A percentile compares a stretch with the other conserved stretches of the same genome.
Evolutionary conservation across 1,140 invertebrate species (phyloP).

Genomic region (Heliothis subflexa): DNA sequence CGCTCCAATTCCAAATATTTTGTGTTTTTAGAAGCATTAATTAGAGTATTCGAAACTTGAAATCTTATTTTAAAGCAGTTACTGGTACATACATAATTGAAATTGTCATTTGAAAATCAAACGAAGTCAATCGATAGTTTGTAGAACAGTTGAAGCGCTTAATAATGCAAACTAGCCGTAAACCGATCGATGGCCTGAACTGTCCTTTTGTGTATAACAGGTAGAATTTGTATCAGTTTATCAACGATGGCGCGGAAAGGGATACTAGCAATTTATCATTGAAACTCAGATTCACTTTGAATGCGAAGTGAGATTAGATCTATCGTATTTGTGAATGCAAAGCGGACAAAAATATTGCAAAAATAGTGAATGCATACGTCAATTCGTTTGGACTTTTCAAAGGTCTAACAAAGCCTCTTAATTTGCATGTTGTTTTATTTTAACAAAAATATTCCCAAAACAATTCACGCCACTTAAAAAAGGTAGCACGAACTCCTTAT

Average conservation of each 20-base stretch:
- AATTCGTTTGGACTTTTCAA: too few relatives aligned
- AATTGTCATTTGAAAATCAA: neutral
- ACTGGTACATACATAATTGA: too few relatives aligned
- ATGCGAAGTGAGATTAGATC: neutral
- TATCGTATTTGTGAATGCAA: neutral
- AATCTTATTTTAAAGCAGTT: neutral
- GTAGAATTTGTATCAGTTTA: neutral
- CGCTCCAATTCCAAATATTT: slow-evolving; percentile 10
- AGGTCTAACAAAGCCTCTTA: too few relatives aligned
- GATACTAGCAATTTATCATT: slow-evolving; percentile 18
- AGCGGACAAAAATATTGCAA: neutral
- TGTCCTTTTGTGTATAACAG: neutral
- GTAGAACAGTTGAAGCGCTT: slow-evolving; percentile 11
- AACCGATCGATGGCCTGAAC: slow-evolving; percentile 17
- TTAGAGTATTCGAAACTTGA: neutral
- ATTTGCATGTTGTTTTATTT: too few relatives aligned
- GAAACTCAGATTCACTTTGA: slow-evolving; percentile 20
- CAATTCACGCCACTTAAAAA: neutral
- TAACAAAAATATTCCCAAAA: too few relatives aligned
- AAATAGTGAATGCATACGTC: neutral
- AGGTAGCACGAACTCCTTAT: neutral
- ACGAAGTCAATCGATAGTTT: neutral
- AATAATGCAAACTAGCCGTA: slow-evolving; percentile 14
- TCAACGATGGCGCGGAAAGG: neutral
- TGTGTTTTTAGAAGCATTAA: neutral